A percentile compares a stretch with the other conserved stretches of the same genome.
These are phyloP conservation scores for Marmota flaviventris DNA, from an alignment of 2,113 vertebrate genomes.

Conservation along the genomic window DNA sequence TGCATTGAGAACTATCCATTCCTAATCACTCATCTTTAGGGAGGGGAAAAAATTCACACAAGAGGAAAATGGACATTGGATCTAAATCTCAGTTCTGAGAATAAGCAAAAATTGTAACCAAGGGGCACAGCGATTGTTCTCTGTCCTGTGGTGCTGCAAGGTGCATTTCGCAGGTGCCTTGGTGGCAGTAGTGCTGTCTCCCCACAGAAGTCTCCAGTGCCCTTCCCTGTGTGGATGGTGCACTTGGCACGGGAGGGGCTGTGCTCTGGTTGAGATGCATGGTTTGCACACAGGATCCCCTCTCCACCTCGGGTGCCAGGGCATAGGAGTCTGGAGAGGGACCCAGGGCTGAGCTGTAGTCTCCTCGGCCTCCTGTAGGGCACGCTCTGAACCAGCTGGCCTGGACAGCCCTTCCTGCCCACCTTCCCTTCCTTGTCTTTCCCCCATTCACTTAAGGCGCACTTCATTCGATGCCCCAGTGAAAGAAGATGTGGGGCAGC, in stretches of 20 bases:
- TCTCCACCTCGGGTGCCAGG: neutral
- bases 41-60: neutral
- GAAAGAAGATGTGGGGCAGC: neutral
- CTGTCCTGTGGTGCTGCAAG: neutral
- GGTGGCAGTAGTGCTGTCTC: neutral
- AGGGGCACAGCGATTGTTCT: slow-evolving; percentile 23
- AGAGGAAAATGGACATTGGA: neutral
- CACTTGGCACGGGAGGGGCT: too few relatives aligned
- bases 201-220: neutral
- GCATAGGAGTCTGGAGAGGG: neutral
- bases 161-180: neutral
- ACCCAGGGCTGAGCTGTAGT: fast-evolving
- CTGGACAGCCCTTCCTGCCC: neutral
- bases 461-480: fast-evolving
- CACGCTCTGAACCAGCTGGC: neutral
- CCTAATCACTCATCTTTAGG: neutral
- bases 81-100: neutral
- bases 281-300: neutral
- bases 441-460: neutral
- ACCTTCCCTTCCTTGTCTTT: neutral
- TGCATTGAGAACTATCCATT: neutral
- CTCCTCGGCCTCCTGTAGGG: neutral
- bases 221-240: fast-evolving
- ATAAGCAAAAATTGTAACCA: fast-evolving
- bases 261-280: neutral